Evolutionary conservation across 30 jellyfish, hydroid and myxozoan species (phyloP).

Genomic region (Aurelia sp.): DNA sequence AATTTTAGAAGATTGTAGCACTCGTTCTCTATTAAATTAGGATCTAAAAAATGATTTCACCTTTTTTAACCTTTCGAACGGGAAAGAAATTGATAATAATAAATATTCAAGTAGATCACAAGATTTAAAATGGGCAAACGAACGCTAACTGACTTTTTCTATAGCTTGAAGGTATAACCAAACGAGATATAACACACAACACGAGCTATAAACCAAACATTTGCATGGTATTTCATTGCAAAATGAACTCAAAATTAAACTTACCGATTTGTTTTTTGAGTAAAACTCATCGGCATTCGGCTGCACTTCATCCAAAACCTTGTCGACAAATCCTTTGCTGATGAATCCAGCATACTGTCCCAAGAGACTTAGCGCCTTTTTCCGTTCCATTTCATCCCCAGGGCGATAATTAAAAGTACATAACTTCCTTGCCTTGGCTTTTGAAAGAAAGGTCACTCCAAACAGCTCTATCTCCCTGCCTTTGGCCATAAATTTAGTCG

Average conservation of each 20-base stretch:
- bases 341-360: constrained; percentile 29
- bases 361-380: constrained; percentile 3
- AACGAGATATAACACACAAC: no score
- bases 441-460: constrained; percentile 18
- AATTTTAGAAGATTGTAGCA: no score
- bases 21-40: no score
- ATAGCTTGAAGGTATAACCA: no score
- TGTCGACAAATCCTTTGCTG: constrained; percentile 28
- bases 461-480: constrained; percentile 1
- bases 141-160: no score
- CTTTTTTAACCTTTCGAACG: no score
- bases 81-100: no score
- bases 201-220: no score
- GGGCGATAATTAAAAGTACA: background rate
- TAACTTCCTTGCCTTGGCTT: constrained; percentile 16
- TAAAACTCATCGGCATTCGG: background rate
- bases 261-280: background rate
- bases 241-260: background rate
- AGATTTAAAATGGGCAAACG: no score
- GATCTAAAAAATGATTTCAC: no score
- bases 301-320: constrained; percentile 15
- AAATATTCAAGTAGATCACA: no score
- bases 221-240: no score
- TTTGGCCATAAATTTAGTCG: background rate
- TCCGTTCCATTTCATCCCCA: constrained; percentile 14